Percentiles rank a stretch among this genome's conserved stretches.
phyloP scores from a whole-genome alignment of 2,113 vertebrate species.

The Nannobrachium achirus region DNA sequence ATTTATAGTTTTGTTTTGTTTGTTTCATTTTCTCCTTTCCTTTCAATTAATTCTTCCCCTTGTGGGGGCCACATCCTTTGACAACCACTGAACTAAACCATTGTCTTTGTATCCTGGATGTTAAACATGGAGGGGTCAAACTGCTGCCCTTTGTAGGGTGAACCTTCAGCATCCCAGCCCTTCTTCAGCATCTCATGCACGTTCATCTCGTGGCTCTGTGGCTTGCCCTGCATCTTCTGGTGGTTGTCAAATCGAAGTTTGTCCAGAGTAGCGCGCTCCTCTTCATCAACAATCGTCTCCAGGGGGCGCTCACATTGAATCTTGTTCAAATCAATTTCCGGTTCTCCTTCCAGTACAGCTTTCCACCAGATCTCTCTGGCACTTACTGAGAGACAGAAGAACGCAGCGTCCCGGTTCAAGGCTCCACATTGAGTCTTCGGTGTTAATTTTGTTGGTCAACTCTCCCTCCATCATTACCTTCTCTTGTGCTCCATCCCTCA shows the following conservation, averaged over 20 bases:
- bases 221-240: slow-evolving; percentile 90
- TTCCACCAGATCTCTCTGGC: slow-evolving; percentile 89
- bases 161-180: slow-evolving; percentile 91
- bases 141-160: slow-evolving; percentile 87
- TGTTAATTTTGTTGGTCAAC: slow-evolving; percentile 88
- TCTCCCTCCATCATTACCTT: slow-evolving; percentile 84
- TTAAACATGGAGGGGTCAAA: slow-evolving; percentile 91
- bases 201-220: slow-evolving; percentile 91
- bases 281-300: slow-evolving; percentile 85
- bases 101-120: slow-evolving; percentile 66
- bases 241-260: slow-evolving; percentile 89
- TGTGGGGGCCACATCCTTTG: no score
- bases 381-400: slow-evolving; percentile 86
- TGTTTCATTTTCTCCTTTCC: no score
- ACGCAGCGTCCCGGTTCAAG: slow-evolving; percentile 86
- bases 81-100: no score
- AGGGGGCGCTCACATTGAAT: slow-evolving; percentile 91
- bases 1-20: neutral
- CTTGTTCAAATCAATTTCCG: slow-evolving; percentile 86
- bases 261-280: slow-evolving; percentile 87
- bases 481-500: slow-evolving; percentile 76
- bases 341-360: slow-evolving; percentile 86
- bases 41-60: slow-evolving; percentile 38
- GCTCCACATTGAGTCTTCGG: no score
- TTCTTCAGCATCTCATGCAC: slow-evolving; percentile 93